Evolutionary conservation across 2,797 vertebrate genomes (phyloP), one percentile per base, ranked within the genome.

Genomic region (Bufotes viridis): DNA sequence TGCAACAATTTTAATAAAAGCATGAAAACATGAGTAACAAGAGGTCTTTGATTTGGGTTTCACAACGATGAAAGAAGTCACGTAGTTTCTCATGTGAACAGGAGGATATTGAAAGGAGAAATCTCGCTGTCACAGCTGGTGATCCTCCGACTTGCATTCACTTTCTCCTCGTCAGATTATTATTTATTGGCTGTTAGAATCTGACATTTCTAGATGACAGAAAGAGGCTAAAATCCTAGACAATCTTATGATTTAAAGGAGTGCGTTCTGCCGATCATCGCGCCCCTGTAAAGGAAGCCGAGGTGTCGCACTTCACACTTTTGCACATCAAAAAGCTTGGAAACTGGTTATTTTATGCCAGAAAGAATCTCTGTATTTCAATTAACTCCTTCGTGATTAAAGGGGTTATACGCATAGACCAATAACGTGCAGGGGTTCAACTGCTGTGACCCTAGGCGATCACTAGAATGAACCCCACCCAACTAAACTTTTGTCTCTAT

Each of bases 191-290:
- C 60, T 57, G 2, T 69, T 86, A 55, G n/a, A 57, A 24, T 69
- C 34, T 67, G 75, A 79, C 75, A 86, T 79, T 86, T 80, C 11
- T 70, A 34, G 60, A 80, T 67, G 63, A 80, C 42, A 70, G 14
- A 80, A 22, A 42, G 20, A 57, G 76, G 42, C 61, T 20, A 58
- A 58, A 86, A 29, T 70, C 74, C 63, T 15, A 15, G 20, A 17
- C 57, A 42, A 18, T 34, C 78, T 61, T 26, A 12, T 22, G 29
- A 80, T 20, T 12, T 61, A 80, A 61, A 42, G 78, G 18, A 80
- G 5, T 3, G 17, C 14, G 24, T 11, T 80, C 55, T 60, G 55
- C 15, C 57, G 60, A 60, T 60, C 78, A 58, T 7, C 7, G 57
- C 7, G 15, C 17, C 55, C 22, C 20, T 12, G 18, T 34, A 20